A percentile compares a stretch with the other conserved stretches of the same genome.
phyloP scores from a whole-genome alignment of 2,113 vertebrate genomes.

The Thalassarche chlororhynchos region DNA sequence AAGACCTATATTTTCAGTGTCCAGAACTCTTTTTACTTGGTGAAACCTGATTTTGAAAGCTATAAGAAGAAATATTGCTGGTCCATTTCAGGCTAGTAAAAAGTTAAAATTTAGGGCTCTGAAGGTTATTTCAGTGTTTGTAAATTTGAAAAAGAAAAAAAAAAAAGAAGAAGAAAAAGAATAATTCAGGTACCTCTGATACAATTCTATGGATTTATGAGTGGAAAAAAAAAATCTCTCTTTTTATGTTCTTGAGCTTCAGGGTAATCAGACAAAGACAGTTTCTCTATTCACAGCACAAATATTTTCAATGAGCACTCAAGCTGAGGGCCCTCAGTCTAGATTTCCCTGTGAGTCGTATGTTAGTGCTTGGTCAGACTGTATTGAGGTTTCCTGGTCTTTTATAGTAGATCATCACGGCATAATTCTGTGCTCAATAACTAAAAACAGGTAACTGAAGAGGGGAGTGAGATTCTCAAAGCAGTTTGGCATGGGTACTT shows the following conservation, averaged over 20 bases:
- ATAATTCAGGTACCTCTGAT: not conserved
- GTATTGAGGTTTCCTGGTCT: not conserved
- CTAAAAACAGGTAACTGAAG: not conserved
- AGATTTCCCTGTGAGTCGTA: not conserved
- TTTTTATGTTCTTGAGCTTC: not conserved
- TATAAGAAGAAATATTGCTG: not conserved
- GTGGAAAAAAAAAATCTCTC: not conserved
- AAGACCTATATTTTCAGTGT: not conserved
- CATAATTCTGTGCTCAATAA: not conserved
- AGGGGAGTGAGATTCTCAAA: not conserved
- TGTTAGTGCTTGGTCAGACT: not conserved
- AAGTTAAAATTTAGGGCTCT: not conserved
- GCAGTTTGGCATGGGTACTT: not conserved
- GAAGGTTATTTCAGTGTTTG: not conserved
- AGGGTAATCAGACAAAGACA: not conserved
- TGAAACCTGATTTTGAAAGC: not conserved
- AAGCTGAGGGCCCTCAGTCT: not conserved
- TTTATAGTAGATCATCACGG: not conserved
- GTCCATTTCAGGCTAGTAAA: not conserved
- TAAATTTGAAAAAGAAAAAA: not conserved
- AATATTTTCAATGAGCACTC: not conserved
- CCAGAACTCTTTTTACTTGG: not conserved
- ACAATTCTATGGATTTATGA: not conserved
- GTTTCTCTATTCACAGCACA: not conserved
- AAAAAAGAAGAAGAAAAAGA: not conserved